Base-by-base conservation (phyloP, 2,888 invertebrate genomes). In the Teleogryllus oceanicus region DNA sequence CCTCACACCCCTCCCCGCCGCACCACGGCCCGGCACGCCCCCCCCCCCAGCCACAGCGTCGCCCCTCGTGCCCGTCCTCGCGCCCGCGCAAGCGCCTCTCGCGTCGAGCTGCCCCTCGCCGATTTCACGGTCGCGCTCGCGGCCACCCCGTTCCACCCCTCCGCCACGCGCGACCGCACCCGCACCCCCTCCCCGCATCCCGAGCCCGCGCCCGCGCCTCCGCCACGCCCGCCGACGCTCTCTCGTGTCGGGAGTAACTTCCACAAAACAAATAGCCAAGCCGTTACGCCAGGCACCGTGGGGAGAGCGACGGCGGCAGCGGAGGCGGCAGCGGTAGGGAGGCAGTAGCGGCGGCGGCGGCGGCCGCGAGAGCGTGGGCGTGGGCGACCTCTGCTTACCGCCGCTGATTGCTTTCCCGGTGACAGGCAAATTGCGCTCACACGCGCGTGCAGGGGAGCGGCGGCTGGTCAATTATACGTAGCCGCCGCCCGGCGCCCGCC, bases 381-480 rank as follows among this genome's bases (percentile, higher is more conserved):
- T 62, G 16, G n/a, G 62, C 16, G 62, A 62, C 62, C 62, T 62
- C 62, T 77, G 77, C 77, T 50, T 77, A 77, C 77, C 51, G 77
- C 51, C 21, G 77, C 49, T 77, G 77, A 77, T 77, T 50, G 37
- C 77, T 77, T 77, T 77, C 18, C 77, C 77, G 77, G 77, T 21
- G 77, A 77, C 77, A 50, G 77, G 20, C 77, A 77, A 77, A 77
- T 77, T 77, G 50, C 50, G 51, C 49, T 50, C 77, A 50, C 50
- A 50, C 77, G 77, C 77, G 49, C 49, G 13, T 49, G n/a, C 16
- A n/a, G 62, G 62, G 62, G 62, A 62, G 62, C 62, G n/a, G 62
- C 62, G 62, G 62, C 62, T 62, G 62, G 62, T 62, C 62, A 62
- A 62, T 77, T 50, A 77, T 50, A 77, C n/a, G 49, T 18, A n/a